A percentile compares a stretch with the other conserved stretches of the same genome.
Evolutionary conservation across 2,888 invertebrate species (phyloP).

Genomic region (Phyto melanocephala): DNA sequence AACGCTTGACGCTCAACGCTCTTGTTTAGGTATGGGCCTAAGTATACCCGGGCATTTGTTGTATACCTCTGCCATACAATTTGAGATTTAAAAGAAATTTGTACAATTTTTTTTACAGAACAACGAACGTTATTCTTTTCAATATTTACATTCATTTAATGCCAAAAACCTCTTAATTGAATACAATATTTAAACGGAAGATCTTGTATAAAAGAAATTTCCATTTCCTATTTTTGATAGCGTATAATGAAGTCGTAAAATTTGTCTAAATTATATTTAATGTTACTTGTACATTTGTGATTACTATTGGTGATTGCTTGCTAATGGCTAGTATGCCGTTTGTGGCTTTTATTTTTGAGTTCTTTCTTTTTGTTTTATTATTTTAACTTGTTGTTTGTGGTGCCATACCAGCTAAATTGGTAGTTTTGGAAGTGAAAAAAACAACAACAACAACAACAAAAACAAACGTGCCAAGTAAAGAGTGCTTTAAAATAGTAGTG

Average conservation of each 20-base stretch:
- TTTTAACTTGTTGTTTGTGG: neutral
- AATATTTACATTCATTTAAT: neutral
- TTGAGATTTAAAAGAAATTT: too few relatives aligned
- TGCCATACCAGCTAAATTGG: neutral
- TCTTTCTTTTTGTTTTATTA: conserved; percentile 2
- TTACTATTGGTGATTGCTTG: neutral
- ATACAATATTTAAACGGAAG: neutral
- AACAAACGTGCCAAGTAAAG: conserved; percentile 40
- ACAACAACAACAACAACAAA: neutral
- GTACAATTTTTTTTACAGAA: too few relatives aligned
- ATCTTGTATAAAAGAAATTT: neutral
- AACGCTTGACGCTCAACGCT: too few relatives aligned
- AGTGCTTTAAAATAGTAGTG: conserved; percentile 19
- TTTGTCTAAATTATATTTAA: neutral
- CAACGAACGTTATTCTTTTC: too few relatives aligned
- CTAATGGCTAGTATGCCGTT: conserved; percentile 21
- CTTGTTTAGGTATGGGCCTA: too few relatives aligned
- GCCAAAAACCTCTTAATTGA: neutral
- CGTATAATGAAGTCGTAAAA: neutral
- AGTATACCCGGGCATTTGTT: too few relatives aligned
- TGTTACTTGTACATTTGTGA: neutral
- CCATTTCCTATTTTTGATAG: neutral
- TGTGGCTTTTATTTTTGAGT: neutral
- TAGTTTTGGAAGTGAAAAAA: conserved; percentile 11
- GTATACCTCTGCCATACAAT: too few relatives aligned